Evolutionary conservation across 2,113 vertebrate genomes (phyloP).

Genomic region (Campylorhamphus procurvoides): DNA sequence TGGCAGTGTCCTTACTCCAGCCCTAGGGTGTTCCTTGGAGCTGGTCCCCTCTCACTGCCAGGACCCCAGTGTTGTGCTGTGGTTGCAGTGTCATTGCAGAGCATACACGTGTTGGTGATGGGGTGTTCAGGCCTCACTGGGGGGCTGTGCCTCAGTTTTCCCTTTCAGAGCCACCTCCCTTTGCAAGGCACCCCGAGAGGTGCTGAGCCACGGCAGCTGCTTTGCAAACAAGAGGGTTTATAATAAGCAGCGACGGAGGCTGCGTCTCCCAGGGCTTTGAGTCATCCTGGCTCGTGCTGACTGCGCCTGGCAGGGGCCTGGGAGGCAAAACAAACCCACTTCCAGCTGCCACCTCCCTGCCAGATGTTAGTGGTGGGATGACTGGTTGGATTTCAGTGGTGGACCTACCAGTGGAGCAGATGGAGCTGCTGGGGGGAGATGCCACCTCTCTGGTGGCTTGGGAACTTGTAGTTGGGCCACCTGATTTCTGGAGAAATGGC

Average conservation of each 20-base stretch:
- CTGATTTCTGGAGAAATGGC: not conserved
- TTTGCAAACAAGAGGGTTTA: not conserved
- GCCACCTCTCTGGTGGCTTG: not conserved
- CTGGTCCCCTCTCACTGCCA: not conserved
- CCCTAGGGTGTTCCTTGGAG: not conserved
- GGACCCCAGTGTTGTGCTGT: fast-evolving
- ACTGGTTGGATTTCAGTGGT: not conserved
- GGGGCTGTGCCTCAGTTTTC: not conserved
- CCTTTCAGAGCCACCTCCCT: not conserved
- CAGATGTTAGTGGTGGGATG: not conserved
- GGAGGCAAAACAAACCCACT: not conserved
- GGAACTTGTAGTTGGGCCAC: not conserved
- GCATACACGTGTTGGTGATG: fast-evolving
- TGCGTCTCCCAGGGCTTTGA: not conserved
- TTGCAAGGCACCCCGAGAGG: not conserved
- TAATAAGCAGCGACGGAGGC: not conserved
- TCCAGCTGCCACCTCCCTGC: not conserved
- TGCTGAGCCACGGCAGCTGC: not conserved
- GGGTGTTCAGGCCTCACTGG: fast-evolving
- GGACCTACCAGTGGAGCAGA: not conserved
- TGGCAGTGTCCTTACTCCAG: not conserved
- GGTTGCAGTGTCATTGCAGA: not conserved
- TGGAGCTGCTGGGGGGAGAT: not conserved
- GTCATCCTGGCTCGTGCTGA: not conserved
- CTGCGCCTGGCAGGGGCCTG: not conserved